Base-by-base conservation (phyloP, 2,797 vertebrate genomes). In the Hippoglossus hippoglossus region DNA sequence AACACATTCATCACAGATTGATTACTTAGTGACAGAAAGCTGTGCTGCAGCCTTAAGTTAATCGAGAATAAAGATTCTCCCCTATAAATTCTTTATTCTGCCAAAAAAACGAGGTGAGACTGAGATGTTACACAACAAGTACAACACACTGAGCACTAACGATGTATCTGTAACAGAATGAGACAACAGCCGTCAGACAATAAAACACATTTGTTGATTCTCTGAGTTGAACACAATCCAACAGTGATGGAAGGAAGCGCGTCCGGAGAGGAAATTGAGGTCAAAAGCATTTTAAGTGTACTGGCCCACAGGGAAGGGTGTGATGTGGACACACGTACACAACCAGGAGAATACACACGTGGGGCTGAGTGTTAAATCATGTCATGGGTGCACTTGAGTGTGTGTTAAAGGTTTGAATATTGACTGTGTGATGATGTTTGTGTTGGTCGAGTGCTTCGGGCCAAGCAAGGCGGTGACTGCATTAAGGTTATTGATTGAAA, bases 401-500 rank as follows among this genome's bases (percentile, higher is more conserved):
- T 16, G 60, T 41, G 54, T 78, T 80, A 64, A 86, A 39, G 41
- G 71, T 72, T 28, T 79, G 57, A 82, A 62, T 84, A 85, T 86
- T 79, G 77, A 89, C 66, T 47, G 36, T 22, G 60, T 67, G 56
- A 34, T 70, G 62, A 39, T 73, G 59, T 60, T 71, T 25, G 69
- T 54, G 64, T 55, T 0, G 4, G 60, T 34, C 0, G 21, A 76
- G 68, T 31, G 59, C 63, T 88, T 80, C 41, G 47, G 26, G 80
- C 61, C 12, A 44, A 3, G 15, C 41, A 44, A 44, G 41, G 12
- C 13, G 15, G 4, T 4, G 5, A 63, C 52, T 56, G 16, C 74
- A 81, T 85, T 87, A 67, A 79, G 60, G 53, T 57, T 62, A 87
- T 71, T 34, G 84, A 88, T 80, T 16, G 11, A 4, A 47, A 55